phyloP scores from a whole-genome alignment of 2,888 invertebrate genomes.

The Caenorhabditis japonica region DNA sequence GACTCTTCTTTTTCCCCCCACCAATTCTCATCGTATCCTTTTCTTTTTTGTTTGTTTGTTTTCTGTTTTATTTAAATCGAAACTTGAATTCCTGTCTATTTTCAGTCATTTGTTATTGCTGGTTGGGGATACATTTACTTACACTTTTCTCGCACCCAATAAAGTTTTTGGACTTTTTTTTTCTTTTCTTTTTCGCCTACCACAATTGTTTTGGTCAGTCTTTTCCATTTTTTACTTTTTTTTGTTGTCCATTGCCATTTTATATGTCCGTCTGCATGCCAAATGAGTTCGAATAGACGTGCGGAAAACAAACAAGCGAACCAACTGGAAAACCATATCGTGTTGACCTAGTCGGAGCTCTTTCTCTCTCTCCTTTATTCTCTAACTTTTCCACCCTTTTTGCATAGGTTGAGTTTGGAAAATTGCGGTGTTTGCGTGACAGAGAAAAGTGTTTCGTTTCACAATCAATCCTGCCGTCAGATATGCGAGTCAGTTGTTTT shows the following conservation, averaged over 20 bases:
- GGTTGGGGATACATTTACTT: too few species aligned
- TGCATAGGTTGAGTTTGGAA: conserved; percentile 19
- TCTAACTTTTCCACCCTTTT: conserved; percentile 38
- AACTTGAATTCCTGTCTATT: too few species aligned
- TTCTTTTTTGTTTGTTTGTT: background rate
- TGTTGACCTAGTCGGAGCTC: conserved; percentile 35
- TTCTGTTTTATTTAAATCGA: too few species aligned
- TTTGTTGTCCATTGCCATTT: background rate
- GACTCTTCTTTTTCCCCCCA: background rate
- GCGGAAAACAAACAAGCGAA: conserved; percentile 38
- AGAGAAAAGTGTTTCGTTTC: conserved; percentile 12
- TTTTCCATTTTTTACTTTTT: conserved; percentile 19
- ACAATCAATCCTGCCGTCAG: background rate
- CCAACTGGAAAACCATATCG: conserved; percentile 43
- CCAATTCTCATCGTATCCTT: conserved; percentile 8
- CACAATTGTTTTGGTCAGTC: conserved; percentile 20
- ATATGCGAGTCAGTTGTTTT: conserved; percentile 19
- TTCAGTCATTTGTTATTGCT: conserved; percentile 28
- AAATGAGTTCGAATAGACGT: conserved; percentile 37
- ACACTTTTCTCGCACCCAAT: background rate
- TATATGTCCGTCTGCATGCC: conserved; percentile 39
- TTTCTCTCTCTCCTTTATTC: conserved; percentile 14
- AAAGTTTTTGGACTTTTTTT: background rate
- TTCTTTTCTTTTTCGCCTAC: conserved; percentile 1
- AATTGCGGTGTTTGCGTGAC: conserved; percentile 1